Base-by-base conservation (phyloP, 2,888 invertebrate genomes). In the Orthosia cruda region DNA sequence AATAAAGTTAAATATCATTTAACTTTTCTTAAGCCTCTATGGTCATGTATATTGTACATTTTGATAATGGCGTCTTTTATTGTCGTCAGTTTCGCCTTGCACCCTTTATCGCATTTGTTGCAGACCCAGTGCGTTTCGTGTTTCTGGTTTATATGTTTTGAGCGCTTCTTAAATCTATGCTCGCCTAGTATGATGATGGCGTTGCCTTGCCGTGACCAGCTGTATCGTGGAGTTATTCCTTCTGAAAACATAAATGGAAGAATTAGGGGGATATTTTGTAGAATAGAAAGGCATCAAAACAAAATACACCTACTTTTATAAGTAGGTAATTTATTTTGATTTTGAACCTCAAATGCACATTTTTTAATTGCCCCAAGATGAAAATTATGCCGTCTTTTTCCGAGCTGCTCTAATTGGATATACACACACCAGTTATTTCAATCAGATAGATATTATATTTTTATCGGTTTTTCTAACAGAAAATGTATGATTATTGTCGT, bases 41-140 rank as follows among this genome's bases (percentile, higher is more conserved):
- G 96, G 61, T 94, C 93, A 55, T 96, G 96, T 0, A 93, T 91
- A 62, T 96, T 96, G 52, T 94, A 85, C 26, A 95, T 93, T 87
- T 92, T 95, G 2, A 96, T 92, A 7, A 96, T 94, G 16, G 93
- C 96, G 26, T 96, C 96, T 58, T 96, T 94, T 0, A 94, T 58
- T 0, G 96, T 96, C 0, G 96, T 96, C 12, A 96, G 85, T 79
- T 94, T 95, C 0, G 96, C 96, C 75, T 94, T 96, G 76, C 96
- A 97, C 0, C 96, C 96, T 74, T 94, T 96, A 71, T 96, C 95
- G 45, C 93, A 93, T 79, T 96, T 95, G 81, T 96, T 96, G 83
- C 96, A 96, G 0, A 96, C 96, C 96, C 96, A 96, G 69, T 96
- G 96, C 0, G 89, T 93, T 78, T 96, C 96, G 7, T 95, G 92